Percentiles rank a stretch among this genome's conserved stretches.
These are phyloP conservation scores for Leuciscus waleckii DNA, from an alignment of 2,797 vertebrate species.

Conservation along the genomic window DNA sequence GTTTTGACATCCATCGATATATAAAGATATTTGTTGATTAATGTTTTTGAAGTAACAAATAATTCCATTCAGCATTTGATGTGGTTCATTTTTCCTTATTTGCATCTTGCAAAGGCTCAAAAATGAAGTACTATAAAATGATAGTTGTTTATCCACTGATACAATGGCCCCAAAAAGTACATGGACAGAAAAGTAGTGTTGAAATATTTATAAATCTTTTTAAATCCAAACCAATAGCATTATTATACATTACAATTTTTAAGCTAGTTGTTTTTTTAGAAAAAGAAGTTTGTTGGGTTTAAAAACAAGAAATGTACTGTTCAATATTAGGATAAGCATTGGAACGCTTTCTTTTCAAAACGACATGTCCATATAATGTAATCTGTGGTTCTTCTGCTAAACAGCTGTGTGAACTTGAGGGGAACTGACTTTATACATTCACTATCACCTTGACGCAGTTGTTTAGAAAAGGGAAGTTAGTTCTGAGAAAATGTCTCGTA, in stretches of 20 bases:
- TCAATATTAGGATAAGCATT: neutral
- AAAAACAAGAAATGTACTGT: neutral
- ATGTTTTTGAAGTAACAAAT: neutral
- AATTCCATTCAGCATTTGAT: neutral
- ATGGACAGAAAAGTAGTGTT: neutral
- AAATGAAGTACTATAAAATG: neutral
- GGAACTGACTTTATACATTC: neutral
- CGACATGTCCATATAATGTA: neutral
- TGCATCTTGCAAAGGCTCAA: neutral
- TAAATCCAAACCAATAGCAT: neutral
- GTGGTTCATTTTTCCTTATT: neutral
- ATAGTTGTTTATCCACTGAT: neutral
- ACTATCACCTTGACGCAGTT: neutral
- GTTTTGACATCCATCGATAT: neutral
- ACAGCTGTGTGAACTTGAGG: neutral
- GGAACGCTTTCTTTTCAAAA: neutral
- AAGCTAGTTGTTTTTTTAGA: neutral
- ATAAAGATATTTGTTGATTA: neutral
- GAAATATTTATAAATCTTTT: neutral
- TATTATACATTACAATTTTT: neutral
- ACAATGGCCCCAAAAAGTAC: neutral
- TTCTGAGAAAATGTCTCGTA: neutral
- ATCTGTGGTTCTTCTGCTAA: neutral
- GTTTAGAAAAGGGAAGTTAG: slow-evolving; percentile 2
- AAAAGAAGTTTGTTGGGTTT: neutral